phyloP scores from a whole-genome alignment of 2,113 vertebrate genomes.

The Thalassoma bifasciatum region DNA sequence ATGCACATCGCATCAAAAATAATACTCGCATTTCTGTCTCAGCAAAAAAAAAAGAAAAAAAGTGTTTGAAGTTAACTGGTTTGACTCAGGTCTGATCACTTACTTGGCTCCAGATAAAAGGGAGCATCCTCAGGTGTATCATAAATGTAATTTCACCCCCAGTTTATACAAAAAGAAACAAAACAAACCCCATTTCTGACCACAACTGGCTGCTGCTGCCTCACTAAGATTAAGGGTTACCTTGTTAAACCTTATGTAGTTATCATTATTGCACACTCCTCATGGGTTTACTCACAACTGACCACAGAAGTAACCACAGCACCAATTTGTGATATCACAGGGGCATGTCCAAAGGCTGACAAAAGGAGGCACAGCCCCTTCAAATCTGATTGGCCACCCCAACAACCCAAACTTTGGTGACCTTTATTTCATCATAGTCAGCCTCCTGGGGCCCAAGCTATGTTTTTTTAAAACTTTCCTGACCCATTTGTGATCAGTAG shows the following conservation, averaged over 20 bases:
- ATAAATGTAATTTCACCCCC: background rate
- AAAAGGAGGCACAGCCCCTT: too few species aligned
- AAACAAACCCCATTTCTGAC: background rate
- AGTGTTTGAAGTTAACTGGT: background rate
- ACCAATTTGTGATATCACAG: background rate
- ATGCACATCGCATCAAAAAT: background rate
- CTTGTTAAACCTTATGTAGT: background rate
- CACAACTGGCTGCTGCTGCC: background rate
- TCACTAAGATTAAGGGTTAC: background rate
- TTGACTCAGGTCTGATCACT: background rate
- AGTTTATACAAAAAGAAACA: too few species aligned
- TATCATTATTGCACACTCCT: background rate
- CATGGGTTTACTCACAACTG: slow-evolving; percentile 8
- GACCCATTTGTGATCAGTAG: too few species aligned
- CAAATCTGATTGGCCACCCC: too few species aligned
- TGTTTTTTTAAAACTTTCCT: too few species aligned
- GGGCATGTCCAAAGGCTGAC: background rate
- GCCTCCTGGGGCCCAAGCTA: too few species aligned
- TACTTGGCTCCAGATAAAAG: background rate
- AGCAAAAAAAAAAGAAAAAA: too few species aligned
- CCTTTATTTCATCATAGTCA: too few species aligned
- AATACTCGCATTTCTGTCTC: background rate
- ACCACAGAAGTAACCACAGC: background rate
- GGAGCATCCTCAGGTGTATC: background rate
- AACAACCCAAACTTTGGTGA: too few species aligned